Evolutionary conservation across 2,113 vertebrate species (phyloP).

Genomic region (Globicephala melas): DNA sequence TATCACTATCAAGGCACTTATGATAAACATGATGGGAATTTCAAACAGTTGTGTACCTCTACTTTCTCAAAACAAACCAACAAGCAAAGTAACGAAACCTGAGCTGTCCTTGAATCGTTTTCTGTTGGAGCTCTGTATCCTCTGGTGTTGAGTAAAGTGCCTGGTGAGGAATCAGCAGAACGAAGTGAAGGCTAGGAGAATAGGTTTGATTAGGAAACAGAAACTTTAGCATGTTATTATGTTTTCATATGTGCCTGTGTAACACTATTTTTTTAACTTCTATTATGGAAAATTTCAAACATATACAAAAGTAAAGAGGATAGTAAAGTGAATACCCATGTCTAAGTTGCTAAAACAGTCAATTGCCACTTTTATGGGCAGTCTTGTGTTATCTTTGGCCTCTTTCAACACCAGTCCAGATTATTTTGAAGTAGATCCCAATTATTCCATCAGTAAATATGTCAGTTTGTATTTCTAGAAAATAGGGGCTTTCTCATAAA

Average conservation of each 20-base stretch:
- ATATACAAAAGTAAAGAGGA: not conserved
- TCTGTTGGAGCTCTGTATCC: not conserved
- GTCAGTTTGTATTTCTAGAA: not conserved
- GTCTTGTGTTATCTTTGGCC: not conserved
- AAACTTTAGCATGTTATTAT: not conserved
- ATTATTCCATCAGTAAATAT: not conserved
- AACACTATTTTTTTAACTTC: not conserved
- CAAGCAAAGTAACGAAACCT: not conserved
- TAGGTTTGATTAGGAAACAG: not conserved
- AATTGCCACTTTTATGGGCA: not conserved
- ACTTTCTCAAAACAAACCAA: not conserved
- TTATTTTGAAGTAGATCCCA: not conserved
- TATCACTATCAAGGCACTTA: not conserved
- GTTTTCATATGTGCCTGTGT: not conserved
- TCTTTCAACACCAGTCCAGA: not conserved
- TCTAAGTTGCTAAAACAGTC: not conserved
- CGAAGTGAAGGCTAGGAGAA: not conserved
- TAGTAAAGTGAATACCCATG: not conserved
- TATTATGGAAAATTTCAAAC: not conserved
- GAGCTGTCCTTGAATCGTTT: not conserved
- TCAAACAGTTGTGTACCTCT: not conserved
- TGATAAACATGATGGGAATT: not conserved
- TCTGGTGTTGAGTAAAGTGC: not conserved
- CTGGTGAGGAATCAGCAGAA: fast-evolving
- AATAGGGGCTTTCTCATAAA: not conserved